Base-by-base conservation (phyloP, 1,140 invertebrate species). In the Oreohelix idahoensis region DNA sequence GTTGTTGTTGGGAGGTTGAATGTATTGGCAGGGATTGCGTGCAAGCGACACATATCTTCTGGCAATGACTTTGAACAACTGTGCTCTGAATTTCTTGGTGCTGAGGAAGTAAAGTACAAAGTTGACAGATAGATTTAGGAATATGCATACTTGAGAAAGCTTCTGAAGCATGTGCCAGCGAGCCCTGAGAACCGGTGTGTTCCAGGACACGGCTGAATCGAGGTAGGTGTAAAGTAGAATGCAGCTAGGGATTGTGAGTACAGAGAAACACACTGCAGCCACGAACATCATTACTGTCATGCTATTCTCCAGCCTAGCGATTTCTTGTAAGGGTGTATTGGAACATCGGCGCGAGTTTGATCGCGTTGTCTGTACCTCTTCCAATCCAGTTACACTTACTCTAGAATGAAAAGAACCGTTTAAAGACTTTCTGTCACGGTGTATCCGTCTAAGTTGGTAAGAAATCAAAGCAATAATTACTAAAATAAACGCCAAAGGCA, bases 401-500 rank as follows among this genome's bases (percentile, higher is more conserved):
- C 84, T 26, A 2, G 84, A 66, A 39, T 84, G 82, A 0, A 70
- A 45, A 10, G 80, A 77, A 36, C 85, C 15, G 1, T 51, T 8
- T 58, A 85, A 86, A n/a, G 77, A 32, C 20, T 53, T 42, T 23
- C 83, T 71, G 23, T 83, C 82, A 20, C 39, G 51, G 36, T 84
- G 88, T 10, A 79, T 80, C n/a, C 73, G 39, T n/a, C 86, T 63
- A 20, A 38, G 38, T 20, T 82, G 71, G 0, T 81, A 69, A 69
- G 85, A 86, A 26, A 86, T 42, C 29, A 84, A 74, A 0, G 85
- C 83, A 45, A 84, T 85, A n/a, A 86, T 69, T 49, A 84, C 83
- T 23, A 88, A 87, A 45, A 85, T 36, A 63, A 88, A 86, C 11
- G 84, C 42, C 86, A 87, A 86, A 2, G 85, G 63, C 29, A 85